A percentile compares a stretch with the other conserved stretches of the same genome.
These are phyloP conservation scores for Pheosia tremula DNA, from an alignment of 2,888 invertebrate species.

Conservation along the genomic window DNA sequence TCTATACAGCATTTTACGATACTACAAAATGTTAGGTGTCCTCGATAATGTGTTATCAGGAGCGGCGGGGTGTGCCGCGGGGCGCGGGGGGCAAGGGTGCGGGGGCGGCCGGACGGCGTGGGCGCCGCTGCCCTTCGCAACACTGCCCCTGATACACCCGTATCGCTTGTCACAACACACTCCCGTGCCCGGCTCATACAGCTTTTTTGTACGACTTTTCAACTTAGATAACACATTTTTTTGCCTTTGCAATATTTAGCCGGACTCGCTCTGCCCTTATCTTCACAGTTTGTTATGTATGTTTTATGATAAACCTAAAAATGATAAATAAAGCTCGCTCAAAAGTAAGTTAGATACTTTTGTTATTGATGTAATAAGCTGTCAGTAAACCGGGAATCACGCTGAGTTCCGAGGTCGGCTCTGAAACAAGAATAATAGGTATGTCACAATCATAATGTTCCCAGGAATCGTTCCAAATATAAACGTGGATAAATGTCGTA, in stretches of 20 bases:
- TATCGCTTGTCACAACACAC: slow-evolving; percentile 57
- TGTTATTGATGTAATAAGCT: slow-evolving; percentile 10
- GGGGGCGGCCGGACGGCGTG: slow-evolving; percentile 64
- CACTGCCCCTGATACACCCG: slow-evolving; percentile 62
- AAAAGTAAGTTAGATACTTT: background rate
- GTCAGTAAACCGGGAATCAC: slow-evolving; percentile 26
- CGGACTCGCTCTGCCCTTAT: slow-evolving; percentile 17
- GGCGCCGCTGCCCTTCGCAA: slow-evolving; percentile 74
- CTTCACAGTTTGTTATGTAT: slow-evolving; percentile 27
- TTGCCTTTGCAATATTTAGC: slow-evolving; percentile 22
- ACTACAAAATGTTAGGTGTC: slow-evolving; percentile 38
- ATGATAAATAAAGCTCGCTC: background rate
- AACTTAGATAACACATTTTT: slow-evolving; percentile 30
- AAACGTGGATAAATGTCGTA: slow-evolving; percentile 76
- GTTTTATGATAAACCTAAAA: slow-evolving; percentile 4
- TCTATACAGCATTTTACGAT: slow-evolving; percentile 7
- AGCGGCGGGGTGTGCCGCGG: slow-evolving; percentile 43
- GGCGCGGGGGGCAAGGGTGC: slow-evolving; percentile 26
- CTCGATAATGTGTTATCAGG: slow-evolving; percentile 64
- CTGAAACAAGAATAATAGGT: slow-evolving; percentile 47
- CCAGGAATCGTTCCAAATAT: slow-evolving; percentile 74
- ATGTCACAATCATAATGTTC: slow-evolving; percentile 73
- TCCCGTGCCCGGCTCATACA: slow-evolving; percentile 46
- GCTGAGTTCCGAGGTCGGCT: slow-evolving; percentile 34
- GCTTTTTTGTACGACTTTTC: slow-evolving; percentile 29